Conservation (phyloP, 2,113 vertebrate species). For the Dermatemys mawii region DNA sequence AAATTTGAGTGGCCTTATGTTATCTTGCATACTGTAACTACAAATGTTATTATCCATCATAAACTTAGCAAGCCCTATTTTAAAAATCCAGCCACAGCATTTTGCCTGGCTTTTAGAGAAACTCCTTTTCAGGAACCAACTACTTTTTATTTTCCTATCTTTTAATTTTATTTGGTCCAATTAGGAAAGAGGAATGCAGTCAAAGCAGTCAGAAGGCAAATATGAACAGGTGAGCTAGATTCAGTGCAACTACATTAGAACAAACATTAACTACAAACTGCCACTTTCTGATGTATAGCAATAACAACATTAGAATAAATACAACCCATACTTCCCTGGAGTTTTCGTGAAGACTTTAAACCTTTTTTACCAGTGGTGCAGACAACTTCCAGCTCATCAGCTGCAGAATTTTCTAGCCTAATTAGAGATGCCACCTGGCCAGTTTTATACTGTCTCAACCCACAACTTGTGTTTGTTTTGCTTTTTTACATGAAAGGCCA, state of each 20-base stretch:
- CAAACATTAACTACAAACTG: conserved; percentile 29
- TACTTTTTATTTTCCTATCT: conserved; percentile 28
- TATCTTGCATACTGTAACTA: conserved; percentile 71
- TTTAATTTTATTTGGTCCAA: conserved; percentile 58
- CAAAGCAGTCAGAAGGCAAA: conserved; percentile 55
- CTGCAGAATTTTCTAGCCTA: neutral
- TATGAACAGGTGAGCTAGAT: conserved; percentile 47
- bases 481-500: neutral
- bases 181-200: neutral
- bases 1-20: conserved; percentile 76
- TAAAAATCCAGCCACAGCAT: conserved; percentile 48
- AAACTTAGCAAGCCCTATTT: conserved; percentile 67
- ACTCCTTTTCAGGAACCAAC: neutral
- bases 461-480: neutral
- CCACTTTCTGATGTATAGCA: conserved; percentile 23
- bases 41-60: conserved; percentile 68
- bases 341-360: conserved; percentile 4
- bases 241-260: conserved; percentile 41
- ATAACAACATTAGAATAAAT: conserved; percentile 51
- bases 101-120: conserved; percentile 41
- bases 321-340: neutral
- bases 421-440: conserved; percentile 1
- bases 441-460: neutral
- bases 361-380: neutral
- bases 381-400: neutral